phyloP scores from a whole-genome alignment of 1,140 invertebrate species.

The Papilio helenus region DNA sequence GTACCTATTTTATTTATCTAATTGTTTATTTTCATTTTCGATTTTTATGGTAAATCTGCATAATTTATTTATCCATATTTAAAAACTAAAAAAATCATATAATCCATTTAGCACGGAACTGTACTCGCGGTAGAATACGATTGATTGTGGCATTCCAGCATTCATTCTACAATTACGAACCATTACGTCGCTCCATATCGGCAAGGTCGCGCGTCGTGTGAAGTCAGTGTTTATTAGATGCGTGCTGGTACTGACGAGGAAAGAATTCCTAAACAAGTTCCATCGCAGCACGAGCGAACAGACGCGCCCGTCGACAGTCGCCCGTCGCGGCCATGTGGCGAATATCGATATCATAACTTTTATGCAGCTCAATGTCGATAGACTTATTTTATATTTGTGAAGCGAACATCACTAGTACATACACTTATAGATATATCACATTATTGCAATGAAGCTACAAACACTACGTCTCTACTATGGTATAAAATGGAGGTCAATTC shows the following conservation, averaged over 20 bases:
- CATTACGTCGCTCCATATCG: constrained; percentile 67
- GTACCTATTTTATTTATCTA: neutral
- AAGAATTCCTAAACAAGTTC: constrained; percentile 58
- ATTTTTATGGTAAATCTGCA: constrained; percentile 29
- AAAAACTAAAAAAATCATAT: constrained; percentile 20
- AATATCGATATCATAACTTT: constrained; percentile 25
- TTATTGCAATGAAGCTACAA: neutral
- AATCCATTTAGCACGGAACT: constrained; percentile 35
- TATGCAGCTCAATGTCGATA: constrained; percentile 2
- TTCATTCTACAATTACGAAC: constrained; percentile 70
- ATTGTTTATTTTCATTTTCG: neutral
- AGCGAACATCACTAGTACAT: neutral
- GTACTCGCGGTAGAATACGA: constrained; percentile 45
- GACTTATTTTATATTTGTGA: neutral
- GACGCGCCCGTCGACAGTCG: neutral
- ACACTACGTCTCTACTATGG: neutral
- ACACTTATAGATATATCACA: neutral
- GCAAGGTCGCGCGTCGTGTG: constrained; percentile 68
- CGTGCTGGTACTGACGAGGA: constrained; percentile 61
- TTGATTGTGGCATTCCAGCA: constrained; percentile 65
- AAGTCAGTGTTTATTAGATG: constrained; percentile 60
- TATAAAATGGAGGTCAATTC: neutral
- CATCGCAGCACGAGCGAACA: constrained; percentile 20
- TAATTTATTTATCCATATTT: neutral
- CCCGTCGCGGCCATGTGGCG: constrained; percentile 20